Conservation (phyloP, 2,888 invertebrate species). For the Tipula vernalis region DNA sequence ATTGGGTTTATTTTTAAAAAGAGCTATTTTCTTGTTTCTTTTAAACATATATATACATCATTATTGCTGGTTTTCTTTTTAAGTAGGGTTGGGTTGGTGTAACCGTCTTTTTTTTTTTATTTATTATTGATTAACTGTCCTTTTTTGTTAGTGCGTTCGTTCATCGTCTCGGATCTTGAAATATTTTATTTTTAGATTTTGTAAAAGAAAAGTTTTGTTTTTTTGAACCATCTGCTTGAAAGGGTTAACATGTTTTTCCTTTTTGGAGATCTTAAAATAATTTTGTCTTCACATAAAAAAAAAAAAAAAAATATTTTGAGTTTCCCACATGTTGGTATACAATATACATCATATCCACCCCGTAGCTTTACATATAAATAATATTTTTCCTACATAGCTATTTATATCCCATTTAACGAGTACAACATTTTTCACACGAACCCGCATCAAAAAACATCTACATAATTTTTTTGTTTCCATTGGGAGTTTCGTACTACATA, state of each 20-base stretch:
- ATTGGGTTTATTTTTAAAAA: neutral
- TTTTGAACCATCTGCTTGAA: neutral
- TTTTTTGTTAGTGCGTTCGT: neutral
- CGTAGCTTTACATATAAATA: neutral
- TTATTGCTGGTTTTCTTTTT: slow-evolving; percentile 4
- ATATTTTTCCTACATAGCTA: neutral
- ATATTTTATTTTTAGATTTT: neutral
- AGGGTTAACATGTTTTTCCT: neutral
- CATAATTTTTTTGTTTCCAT: neutral
- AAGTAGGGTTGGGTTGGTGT: slow-evolving; percentile 8
- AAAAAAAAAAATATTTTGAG: neutral
- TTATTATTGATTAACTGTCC: neutral
- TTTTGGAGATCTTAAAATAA: neutral
- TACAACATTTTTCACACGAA: neutral
- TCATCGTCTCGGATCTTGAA: neutral
- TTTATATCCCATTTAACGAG: neutral
- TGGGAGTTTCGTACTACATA: neutral
- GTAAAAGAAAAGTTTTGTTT: neutral
- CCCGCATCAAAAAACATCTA: neutral
- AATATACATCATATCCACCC: neutral
- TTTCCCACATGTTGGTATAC: neutral
- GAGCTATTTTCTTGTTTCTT: neutral
- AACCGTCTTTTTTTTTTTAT: neutral
- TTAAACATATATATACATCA: neutral
- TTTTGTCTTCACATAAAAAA: neutral